These are phyloP conservation scores for Wiebesia pumilae DNA, from an alignment of 1,140 invertebrate genomes.

Conservation along the genomic window DNA sequence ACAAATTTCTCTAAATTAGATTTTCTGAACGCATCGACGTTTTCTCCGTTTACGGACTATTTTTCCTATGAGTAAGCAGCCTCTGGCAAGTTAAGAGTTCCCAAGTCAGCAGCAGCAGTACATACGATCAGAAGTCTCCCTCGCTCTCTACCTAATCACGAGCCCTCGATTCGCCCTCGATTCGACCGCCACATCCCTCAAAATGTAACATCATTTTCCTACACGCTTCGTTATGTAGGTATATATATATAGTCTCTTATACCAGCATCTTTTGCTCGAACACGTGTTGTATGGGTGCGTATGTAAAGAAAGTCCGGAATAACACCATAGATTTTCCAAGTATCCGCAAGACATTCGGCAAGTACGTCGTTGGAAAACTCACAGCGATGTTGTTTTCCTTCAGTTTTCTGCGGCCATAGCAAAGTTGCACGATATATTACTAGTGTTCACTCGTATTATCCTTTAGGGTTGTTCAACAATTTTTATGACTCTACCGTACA, in stretches of 20 bases:
- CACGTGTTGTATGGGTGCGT: neutral
- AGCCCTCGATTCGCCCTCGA: conserved; percentile 43
- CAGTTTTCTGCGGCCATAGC: neutral
- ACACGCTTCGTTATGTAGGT: neutral
- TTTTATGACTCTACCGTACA: neutral
- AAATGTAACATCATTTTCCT: conserved; percentile 47
- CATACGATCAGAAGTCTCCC: conserved; percentile 14
- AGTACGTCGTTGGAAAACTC: neutral
- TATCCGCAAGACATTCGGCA: neutral
- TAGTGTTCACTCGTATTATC: neutral
- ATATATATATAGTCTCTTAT: too few species aligned
- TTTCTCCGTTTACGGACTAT: neutral
- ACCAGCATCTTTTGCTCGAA: neutral
- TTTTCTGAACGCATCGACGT: neutral
- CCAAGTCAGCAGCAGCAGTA: conserved; percentile 56
- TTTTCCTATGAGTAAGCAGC: conserved; percentile 38
- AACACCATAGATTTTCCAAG: conserved; percentile 43
- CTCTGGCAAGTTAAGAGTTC: conserved; percentile 63
- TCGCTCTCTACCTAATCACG: conserved; percentile 54
- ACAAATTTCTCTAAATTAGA: conserved; percentile 11
- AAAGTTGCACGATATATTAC: neutral
- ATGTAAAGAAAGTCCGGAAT: neutral
- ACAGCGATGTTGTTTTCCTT: neutral
- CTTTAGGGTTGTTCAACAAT: neutral
- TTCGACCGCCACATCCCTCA: neutral